Base-by-base conservation (phyloP, 2,888 invertebrate species). In the Acrocera orbiculus region DNA sequence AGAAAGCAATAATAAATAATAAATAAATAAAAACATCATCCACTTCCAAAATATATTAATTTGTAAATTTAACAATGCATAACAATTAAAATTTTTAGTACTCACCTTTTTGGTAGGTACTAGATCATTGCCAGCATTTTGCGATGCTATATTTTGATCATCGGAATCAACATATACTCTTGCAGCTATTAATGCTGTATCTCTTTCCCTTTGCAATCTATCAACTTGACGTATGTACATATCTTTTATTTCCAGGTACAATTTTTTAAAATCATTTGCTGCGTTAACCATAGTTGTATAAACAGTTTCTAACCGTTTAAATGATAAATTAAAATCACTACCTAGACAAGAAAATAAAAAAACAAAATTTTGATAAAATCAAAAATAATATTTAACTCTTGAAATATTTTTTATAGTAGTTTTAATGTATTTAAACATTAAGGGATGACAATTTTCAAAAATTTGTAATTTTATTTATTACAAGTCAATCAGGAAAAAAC, bases 101-200 rank as follows among this genome's bases (percentile, higher is more conserved):
- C 45, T 43, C 54, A 81, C 82, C 69, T 81, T 82, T 63, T 82
- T 75, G 45, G 74, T 66, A 49, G 76, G 72, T 29, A 70, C 65
- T 48, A 79, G 76, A 32, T 69, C 70, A 43, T 56, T 56, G 42
- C 55, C 58, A 39, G 56, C 50, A 42, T 59, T 48, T 41, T 56
- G 52, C 34, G 56, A 65, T 24, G 67, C 64, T n/a, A 57, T 55
- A 49, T 56, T 57, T 34, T 62, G 57, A 46, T 57, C 58, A 27
- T 67, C 68, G 5, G 73, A 72, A 42, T 74, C 71, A 5, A 70
- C 66, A 36, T 75, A 74, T 1, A 73, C 73, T 38, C 70, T 65
- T 27, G 73, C 73, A n/a, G 74, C 71, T 23, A 77, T 58, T 37
- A 78, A 61, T 8, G 73, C 73, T 4, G 75, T 64, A 27, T 76